Percentiles rank a stretch among this genome's conserved stretches.
These are phyloP conservation scores for Phocides pigmalion DNA, from an alignment of 1,140 invertebrate genomes.

Conservation along the genomic window DNA sequence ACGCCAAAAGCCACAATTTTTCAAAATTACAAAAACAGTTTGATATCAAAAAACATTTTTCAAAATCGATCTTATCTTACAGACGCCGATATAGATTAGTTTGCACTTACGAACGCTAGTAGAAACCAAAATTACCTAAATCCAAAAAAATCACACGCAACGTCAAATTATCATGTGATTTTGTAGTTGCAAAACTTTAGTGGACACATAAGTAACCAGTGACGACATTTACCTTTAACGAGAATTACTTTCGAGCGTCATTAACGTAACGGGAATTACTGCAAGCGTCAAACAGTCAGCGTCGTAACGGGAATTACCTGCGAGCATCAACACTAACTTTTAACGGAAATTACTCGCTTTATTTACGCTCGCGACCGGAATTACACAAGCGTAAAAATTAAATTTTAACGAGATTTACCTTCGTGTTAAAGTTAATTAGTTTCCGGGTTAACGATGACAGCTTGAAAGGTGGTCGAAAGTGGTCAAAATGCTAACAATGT, in stretches of 20 bases:
- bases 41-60: background rate
- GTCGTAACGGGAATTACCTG: too few species aligned
- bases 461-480: constrained; percentile 35
- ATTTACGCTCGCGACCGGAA: too few species aligned
- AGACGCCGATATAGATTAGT: constrained; percentile 24
- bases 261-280: too few species aligned
- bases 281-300: too few species aligned
- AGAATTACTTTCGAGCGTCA: too few species aligned
- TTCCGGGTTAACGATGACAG: constrained; percentile 42
- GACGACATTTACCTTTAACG: too few species aligned
- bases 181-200: background rate
- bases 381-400: too few species aligned
- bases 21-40: constrained; percentile 13
- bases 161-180: constrained; percentile 8
- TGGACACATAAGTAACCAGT: background rate
- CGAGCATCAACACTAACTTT: too few species aligned
- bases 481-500: constrained; percentile 85
- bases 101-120: constrained; percentile 17
- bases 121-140: constrained; percentile 12
- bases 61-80: background rate
- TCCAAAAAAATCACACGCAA: background rate
- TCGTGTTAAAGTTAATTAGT: background rate
- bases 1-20: constrained; percentile 12
- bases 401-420: background rate
- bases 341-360: too few species aligned